Conservation (phyloP, 2,797 vertebrate genomes). For the Ceyx erithaca region DNA sequence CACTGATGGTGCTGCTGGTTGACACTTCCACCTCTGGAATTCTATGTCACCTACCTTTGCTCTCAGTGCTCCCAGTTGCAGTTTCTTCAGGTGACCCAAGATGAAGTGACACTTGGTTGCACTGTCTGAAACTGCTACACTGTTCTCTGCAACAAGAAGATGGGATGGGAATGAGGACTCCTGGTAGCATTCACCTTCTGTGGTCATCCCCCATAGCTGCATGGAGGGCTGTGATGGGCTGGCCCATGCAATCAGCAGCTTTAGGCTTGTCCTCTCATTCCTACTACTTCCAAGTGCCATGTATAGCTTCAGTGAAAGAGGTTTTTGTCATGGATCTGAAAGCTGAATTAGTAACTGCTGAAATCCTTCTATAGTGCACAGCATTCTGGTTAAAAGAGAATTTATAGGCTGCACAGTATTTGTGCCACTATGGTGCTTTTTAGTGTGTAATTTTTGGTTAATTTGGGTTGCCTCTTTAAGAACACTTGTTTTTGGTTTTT, state of each 20-base stretch:
- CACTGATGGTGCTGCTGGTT: background rate
- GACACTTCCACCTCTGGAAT: background rate
- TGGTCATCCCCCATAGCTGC: background rate
- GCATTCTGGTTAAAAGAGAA: background rate
- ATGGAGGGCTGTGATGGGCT: background rate
- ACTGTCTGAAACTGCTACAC: background rate
- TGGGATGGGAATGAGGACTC: background rate
- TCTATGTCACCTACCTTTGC: background rate
- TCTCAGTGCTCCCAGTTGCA: background rate
- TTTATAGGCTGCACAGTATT: background rate
- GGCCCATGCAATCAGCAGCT: background rate
- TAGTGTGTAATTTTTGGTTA: background rate
- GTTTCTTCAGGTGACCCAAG: background rate
- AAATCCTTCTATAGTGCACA: background rate
- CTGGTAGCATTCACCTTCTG: background rate
- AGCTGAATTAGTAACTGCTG: background rate
- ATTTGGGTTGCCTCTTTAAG: background rate
- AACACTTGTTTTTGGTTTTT: background rate
- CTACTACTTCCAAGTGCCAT: background rate
- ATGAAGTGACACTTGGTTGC: background rate
- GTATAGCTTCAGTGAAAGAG: background rate
- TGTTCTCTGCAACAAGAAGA: background rate
- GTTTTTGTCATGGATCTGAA: background rate
- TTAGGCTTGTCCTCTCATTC: background rate
- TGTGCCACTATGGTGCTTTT: background rate